Evolutionary conservation across 2,888 invertebrate species (phyloP).

Genomic region (Aspidiotus destructor): DNA sequence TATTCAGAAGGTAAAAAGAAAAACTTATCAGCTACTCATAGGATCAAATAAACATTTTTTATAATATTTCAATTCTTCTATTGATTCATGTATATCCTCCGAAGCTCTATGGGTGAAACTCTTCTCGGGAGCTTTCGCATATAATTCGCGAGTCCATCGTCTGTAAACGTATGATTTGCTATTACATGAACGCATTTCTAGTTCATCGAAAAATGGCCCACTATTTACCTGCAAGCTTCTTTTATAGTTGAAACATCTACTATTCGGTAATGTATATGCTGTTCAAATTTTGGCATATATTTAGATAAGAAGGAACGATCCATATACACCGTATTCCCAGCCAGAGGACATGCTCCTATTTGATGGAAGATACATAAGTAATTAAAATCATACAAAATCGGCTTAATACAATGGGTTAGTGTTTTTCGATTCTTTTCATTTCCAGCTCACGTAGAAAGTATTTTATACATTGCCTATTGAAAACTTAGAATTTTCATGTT

Average conservation of each 20-base stretch:
- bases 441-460: too few species aligned
- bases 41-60: conserved; percentile 54
- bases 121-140: conserved; percentile 52
- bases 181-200: neutral
- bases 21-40: too few species aligned
- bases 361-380: too few species aligned
- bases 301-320: conserved; percentile 72
- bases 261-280: conserved; percentile 80
- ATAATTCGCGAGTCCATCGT: conserved; percentile 63
- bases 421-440: too few species aligned
- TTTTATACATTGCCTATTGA: too few species aligned
- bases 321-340: conserved; percentile 79
- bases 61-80: conserved; percentile 73
- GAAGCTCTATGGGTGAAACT: conserved; percentile 59
- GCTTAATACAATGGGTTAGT: too few species aligned
- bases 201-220: neutral
- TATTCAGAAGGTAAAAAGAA: too few species aligned
- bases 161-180: conserved; percentile 42
- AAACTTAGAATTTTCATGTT: too few species aligned
- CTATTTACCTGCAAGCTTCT: conserved; percentile 52
- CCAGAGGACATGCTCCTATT: conserved; percentile 59
- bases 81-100: conserved; percentile 78
- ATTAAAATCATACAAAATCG: too few species aligned
- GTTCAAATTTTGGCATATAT: conserved; percentile 68
- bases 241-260: conserved; percentile 88